phyloP scores from a whole-genome alignment of 2,797 vertebrate species.

The Threskiornis aethiopicus region DNA sequence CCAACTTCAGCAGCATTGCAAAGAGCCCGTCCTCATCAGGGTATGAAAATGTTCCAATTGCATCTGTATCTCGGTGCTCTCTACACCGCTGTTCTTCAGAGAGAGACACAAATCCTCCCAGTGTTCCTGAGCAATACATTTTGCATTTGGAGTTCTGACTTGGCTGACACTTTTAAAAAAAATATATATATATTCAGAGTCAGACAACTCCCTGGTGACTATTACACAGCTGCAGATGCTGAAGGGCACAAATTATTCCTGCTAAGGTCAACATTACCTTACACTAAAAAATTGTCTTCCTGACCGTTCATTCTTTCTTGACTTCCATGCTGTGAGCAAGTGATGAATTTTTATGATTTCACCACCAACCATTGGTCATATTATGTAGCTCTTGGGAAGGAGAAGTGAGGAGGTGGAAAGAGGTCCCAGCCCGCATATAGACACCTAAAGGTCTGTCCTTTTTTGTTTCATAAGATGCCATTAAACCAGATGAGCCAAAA shows the following conservation, averaged over 20 bases:
- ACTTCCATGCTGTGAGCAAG: conserved; percentile 28
- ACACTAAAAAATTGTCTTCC: conserved; percentile 69
- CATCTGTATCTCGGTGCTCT: not conserved
- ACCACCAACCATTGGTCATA: conserved; percentile 24
- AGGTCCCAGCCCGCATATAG: not conserved
- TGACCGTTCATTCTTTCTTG: conserved; percentile 48
- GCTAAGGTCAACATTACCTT: conserved; percentile 65
- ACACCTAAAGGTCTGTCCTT: conserved; percentile 10
- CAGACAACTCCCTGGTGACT: conserved; percentile 47
- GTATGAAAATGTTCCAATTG: not conserved
- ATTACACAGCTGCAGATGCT: conserved; percentile 69
- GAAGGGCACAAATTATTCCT: conserved; percentile 67
- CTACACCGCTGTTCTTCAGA: not conserved
- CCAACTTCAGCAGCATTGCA: not conserved
- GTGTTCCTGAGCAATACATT: conserved; percentile 35
- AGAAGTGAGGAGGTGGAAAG: conserved; percentile 40
- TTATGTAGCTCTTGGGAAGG: conserved; percentile 6
- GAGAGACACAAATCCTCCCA: conserved; percentile 37
- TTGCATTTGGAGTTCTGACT: conserved; percentile 45
- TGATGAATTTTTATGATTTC: conserved; percentile 68
- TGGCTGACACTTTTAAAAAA: conserved; percentile 40
- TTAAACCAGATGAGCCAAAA: not conserved
- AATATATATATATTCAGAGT: conserved; percentile 9
- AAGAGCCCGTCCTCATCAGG: not conserved
- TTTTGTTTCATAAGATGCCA: not conserved